These are phyloP conservation scores for Hedychridium roseum DNA, from an alignment of 2,888 invertebrate genomes.

Conservation along the genomic window DNA sequence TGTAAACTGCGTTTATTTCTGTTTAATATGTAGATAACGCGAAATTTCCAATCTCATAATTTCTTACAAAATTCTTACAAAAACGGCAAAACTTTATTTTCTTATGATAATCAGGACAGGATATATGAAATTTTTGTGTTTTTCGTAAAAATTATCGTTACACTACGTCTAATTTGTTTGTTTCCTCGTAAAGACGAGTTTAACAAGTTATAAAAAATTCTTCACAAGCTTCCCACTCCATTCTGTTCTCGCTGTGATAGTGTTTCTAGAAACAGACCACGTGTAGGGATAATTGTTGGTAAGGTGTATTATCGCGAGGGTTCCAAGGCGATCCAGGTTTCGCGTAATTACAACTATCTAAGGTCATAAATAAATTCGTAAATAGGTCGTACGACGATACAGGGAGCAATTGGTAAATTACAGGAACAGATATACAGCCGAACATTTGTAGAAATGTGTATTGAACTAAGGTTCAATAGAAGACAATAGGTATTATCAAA, in stretches of 20 bases:
- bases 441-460: not conserved
- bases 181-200: not conserved
- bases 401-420: not conserved
- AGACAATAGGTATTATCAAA: not conserved
- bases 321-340: constrained; percentile 35
- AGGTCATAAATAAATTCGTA: not conserved
- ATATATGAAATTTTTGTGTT: too few relatives aligned
- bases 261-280: constrained; percentile 23
- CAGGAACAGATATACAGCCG: too few relatives aligned
- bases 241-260: constrained; percentile 22
- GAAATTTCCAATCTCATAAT: too few relatives aligned
- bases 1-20: too few relatives aligned
- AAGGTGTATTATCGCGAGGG: constrained; percentile 20
- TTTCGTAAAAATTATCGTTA: too few relatives aligned
- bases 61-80: too few relatives aligned
- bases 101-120: too few relatives aligned
- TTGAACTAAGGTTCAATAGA: not conserved
- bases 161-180: not conserved
- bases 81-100: too few relatives aligned
- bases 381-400: not conserved
- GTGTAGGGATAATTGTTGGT: constrained; percentile 4
- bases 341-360: constrained; percentile 10
- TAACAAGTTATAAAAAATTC: too few relatives aligned
- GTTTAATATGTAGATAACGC: too few relatives aligned
- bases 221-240: too few relatives aligned